A percentile compares a stretch with the other conserved stretches of the same genome.
Evolutionary conservation across 2,888 invertebrate genomes (phyloP).

Genomic region (Lumbricus terrestris): DNA sequence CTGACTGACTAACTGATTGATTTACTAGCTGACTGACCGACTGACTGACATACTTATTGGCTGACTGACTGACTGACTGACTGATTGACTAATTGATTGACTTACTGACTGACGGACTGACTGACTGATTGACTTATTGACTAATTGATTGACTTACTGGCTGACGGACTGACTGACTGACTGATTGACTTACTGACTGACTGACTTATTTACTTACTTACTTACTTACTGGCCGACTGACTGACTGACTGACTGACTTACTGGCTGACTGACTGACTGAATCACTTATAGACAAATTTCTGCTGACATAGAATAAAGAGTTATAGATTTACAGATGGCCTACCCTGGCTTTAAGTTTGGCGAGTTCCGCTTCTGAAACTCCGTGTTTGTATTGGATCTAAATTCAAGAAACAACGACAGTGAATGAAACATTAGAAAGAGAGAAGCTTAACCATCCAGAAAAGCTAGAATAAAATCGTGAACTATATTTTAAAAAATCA

Average conservation of each 20-base stretch:
- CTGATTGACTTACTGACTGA: not conserved
- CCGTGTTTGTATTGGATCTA: conserved; percentile 77
- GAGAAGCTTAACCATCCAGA: not conserved
- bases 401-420: not conserved
- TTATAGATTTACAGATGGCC: conserved; percentile 61
- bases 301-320: conserved; percentile 61
- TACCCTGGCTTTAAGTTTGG: conserved; percentile 79
- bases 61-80: too few relatives aligned
- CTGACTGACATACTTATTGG: too few relatives aligned
- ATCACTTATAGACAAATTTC: not conserved
- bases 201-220: too few relatives aligned
- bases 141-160: too few relatives aligned
- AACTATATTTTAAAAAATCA: not conserved
- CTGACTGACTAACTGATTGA: not conserved
- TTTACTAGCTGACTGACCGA: too few relatives aligned
- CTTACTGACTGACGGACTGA: too few relatives aligned
- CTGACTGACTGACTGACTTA: too few relatives aligned
- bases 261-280: too few relatives aligned
- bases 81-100: too few relatives aligned
- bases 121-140: not conserved
- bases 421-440: not conserved
- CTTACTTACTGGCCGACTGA: too few relatives aligned
- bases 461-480: not conserved
- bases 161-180: not conserved
- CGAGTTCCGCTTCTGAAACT: conserved; percentile 78